phyloP scores from a whole-genome alignment of 1,140 invertebrate species.

The Bombyx mandarina region DNA sequence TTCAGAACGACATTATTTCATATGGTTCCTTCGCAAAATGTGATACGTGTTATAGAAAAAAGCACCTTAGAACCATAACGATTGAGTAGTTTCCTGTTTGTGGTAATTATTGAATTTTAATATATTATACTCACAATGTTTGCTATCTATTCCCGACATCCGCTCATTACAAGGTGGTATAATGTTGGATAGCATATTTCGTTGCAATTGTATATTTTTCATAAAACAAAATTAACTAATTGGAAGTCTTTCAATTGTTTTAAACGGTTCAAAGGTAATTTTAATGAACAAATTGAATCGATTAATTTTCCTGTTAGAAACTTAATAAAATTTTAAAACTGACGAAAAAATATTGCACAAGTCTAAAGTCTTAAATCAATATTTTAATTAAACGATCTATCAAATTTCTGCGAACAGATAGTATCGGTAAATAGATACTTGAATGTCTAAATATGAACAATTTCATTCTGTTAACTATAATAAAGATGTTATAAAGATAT shows the following conservation, averaged over 20 bases:
- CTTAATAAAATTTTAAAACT: background rate
- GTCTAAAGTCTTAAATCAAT: background rate
- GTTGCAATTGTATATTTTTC: too few relatives aligned
- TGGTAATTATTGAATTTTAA: conserved; percentile 34
- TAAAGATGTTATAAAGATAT: conserved; percentile 59
- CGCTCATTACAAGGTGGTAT: conserved; percentile 61
- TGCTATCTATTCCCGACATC: conserved; percentile 59
- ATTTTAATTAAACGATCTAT: conserved; percentile 4
- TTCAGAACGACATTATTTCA: conserved; percentile 38
- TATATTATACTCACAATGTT: conserved; percentile 50
- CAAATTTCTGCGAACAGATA: conserved; percentile 3
- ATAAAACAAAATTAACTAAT: too few relatives aligned
- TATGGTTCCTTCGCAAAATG: conserved; percentile 14
- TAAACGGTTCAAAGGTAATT: too few relatives aligned
- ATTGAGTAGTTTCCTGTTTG: conserved; percentile 25
- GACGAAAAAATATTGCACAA: conserved; percentile 1
- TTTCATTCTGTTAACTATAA: conserved; percentile 42
- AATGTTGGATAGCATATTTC: conserved; percentile 32
- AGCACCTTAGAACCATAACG: background rate
- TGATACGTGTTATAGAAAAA: background rate
- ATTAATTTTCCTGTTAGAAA: background rate
- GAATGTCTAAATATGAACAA: conserved; percentile 29
- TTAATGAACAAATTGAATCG: too few relatives aligned
- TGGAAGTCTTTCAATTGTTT: too few relatives aligned
- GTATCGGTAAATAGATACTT: conserved; percentile 17